Evolutionary conservation across 2,113 vertebrate genomes (phyloP).

Genomic region (Vulpes lagopus): DNA sequence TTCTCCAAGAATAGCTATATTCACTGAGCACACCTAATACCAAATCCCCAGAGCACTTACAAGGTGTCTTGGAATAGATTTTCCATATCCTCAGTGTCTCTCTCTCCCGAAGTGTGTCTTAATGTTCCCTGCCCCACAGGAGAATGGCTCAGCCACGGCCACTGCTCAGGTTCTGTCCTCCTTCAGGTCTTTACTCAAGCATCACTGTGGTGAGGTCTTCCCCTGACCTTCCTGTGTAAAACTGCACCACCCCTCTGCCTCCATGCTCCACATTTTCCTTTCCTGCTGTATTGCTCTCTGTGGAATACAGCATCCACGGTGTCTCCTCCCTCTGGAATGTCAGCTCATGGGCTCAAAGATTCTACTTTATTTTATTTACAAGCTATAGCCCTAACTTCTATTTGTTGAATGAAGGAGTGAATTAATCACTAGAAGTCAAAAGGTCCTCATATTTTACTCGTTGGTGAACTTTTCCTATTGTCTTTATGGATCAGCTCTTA

Average conservation of each 20-base stretch:
- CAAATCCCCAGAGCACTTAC: not conserved
- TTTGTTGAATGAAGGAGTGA: not conserved
- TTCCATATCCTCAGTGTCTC: no score
- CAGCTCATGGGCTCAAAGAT: not conserved
- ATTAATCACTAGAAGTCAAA: not conserved
- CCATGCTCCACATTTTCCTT: accelerated
- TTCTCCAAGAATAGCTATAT: not conserved
- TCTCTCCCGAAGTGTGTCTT: not conserved
- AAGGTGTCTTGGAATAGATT: not conserved
- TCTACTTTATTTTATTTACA: not conserved
- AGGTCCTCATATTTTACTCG: not conserved
- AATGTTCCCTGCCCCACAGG: not conserved
- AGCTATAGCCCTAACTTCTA: not conserved
- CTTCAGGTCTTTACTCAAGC: not conserved
- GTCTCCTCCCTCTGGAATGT: not conserved
- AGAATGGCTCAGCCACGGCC: not conserved
- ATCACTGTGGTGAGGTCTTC: not conserved
- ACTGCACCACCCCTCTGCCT: not conserved
- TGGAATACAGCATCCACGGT: accelerated
- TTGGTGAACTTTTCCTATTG: not conserved
- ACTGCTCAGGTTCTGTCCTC: not conserved
- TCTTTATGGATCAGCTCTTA: not conserved
- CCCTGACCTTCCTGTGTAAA: not conserved
- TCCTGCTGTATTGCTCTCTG: not conserved
- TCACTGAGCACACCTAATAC: not conserved